Conservation (phyloP, 2,113 vertebrate species). For the Nyctereutes procyonoides region DNA sequence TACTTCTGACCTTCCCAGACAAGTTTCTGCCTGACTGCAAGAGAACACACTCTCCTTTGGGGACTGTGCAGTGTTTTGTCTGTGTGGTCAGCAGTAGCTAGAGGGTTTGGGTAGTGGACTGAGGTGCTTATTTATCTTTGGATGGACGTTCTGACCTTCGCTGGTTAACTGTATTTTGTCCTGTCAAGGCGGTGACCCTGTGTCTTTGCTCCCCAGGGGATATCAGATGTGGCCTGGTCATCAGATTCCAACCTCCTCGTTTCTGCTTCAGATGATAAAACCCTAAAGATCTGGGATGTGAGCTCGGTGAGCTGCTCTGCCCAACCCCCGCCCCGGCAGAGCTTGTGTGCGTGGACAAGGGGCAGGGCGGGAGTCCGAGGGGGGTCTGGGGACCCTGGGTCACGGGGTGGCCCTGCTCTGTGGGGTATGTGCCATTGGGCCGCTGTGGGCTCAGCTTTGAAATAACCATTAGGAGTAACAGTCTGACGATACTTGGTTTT, state of each 20-base stretch:
- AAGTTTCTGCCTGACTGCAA: fast-evolving
- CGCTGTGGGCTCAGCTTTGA: background rate
- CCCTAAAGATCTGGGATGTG: constrained; percentile 99
- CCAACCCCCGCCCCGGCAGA: fast-evolving
- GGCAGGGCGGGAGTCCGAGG: fast-evolving
- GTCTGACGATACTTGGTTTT: background rate
- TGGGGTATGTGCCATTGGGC: fast-evolving
- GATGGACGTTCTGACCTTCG: background rate
- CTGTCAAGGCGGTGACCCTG: background rate
- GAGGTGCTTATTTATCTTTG: fast-evolving
- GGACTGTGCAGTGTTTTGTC: fast-evolving
- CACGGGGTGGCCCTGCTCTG: fast-evolving
- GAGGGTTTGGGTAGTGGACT: too few relatives aligned
- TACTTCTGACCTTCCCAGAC: background rate
- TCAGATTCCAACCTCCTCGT: constrained; percentile 99
- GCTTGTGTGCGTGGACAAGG: fast-evolving
- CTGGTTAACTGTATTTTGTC: background rate
- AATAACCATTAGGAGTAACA: fast-evolving
- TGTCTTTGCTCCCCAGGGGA: constrained; percentile 87
- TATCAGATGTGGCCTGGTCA: constrained; percentile 99
- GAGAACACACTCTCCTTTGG: background rate
- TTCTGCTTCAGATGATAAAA: constrained; percentile 98
- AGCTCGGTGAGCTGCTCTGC: constrained; percentile 92
- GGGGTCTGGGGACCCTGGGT: fast-evolving
- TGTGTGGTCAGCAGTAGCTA: fast-evolving